Evolutionary conservation across 2,797 vertebrate species (phyloP), one percentile per base, ranked within the genome.

Genomic region (Mallotus villosus): DNA sequence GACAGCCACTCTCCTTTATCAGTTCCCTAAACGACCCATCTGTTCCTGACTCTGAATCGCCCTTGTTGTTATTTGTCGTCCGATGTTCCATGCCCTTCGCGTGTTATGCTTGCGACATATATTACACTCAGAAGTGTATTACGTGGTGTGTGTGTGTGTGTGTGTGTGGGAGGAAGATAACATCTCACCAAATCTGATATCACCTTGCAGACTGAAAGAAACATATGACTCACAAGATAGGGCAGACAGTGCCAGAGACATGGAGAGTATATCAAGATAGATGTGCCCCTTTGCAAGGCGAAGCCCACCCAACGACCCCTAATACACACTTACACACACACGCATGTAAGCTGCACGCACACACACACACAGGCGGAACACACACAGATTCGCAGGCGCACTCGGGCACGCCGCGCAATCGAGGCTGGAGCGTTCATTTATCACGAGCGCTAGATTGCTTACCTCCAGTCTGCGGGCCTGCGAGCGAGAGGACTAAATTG

Each of bases 401-500:
- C 19, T 14, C 14, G 29, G 29, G 4, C 71, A 66, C 51, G 4
- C 62, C 17, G 58, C 32, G 32, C 32, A 34, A 29, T 37, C 11
- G 37, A 61, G 12, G 55, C 25, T 4, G n/a, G 16, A 64, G 34
- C 34, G n/a, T 62, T 19, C 51, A 68, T 81, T 76, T 66, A 60
- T 78, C 65, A 74, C 72, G 34, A n/a, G 41, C 14, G 53, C 46
- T 74, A 58, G 71, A 76, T 66, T 19, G 25, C 60, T 46, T n/a
- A 46, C 51, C 49, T 74, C 73, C 65, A 57, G 71, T 72, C 22
- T 22, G 27, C 19, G 63, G 70, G 72, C 51, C 60, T 25, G 53
- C 14, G 16, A 25, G 6, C 70, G 24, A 46, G n/a, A n/a, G 55
- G 37, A 59, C 14, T 81, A 74, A 84, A 84, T 83, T 34, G 78